Base-by-base conservation (phyloP, 37 sponge, comb jelly and placozoan genomes). In the Halisarca cf. caerulea region DNA sequence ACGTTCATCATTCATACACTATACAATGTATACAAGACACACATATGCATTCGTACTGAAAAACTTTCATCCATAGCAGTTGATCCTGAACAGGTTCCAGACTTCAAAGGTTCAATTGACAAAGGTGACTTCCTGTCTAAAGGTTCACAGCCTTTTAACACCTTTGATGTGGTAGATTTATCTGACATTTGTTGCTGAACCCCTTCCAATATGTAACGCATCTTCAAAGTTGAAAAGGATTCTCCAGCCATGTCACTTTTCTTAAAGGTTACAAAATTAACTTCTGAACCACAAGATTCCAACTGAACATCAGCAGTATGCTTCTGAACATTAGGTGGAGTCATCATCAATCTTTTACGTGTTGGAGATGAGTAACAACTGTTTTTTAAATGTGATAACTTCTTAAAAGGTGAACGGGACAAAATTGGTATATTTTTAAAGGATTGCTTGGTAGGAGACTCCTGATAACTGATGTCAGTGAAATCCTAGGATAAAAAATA, bases 301-400 rank as follows among this genome's bases (percentile, higher is more conserved):
- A 34, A 32, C 3, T 28, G 35, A 32, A 34, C 35, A 11, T 47
- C 11, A 11, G 9, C 11, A 4, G 33, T 68, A 68, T 28, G 7
- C 42, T 74, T 74, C 77, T 20, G 6, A 1, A 3, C 2, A 3
- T 44, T 2, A 4, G 32, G 43, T 20, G 77, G 9, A n/a, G 42
- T 43, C 77, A 37, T 36, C 45, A 41, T 37, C 3, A 74, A 44
- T 21, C 41, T 74, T 5, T 44, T 33, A 39, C 77, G 77, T 41
- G 77, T 9, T 9, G 69, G 69, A 34, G 35, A 34, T 32, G 77
- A 74, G 44, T 74, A 74, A 7, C 77, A 74, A 40, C 77, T 74
- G 24, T 39, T 41, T 40, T 74, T 74, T 44, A 74, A 41, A 74
- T 74, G 77, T 74, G 77, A 11, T n/a, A 74, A 44, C 44, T 74